A percentile compares a stretch with the other conserved stretches of the same genome.
Conservation (phyloP, 1,140 invertebrate genomes). For the Bradysia coprophila region DNA sequence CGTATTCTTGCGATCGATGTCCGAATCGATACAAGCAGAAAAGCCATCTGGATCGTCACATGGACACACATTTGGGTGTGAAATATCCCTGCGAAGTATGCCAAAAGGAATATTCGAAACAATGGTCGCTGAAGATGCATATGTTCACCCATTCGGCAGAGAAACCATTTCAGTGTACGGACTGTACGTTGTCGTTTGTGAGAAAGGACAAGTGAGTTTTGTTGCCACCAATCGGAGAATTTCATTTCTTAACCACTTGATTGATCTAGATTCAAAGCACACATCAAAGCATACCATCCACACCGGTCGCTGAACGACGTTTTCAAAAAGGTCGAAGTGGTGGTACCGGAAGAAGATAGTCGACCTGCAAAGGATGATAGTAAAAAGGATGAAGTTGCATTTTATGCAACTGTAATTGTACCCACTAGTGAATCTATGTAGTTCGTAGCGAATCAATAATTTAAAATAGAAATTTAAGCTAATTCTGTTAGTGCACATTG, state of each 20-base stretch:
- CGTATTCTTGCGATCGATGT: conserved; percentile 5
- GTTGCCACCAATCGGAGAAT: background rate
- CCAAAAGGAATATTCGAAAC: conserved; percentile 5
- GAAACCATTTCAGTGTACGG: conserved; percentile 3
- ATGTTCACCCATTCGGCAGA: background rate
- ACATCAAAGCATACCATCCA: background rate
- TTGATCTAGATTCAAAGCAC: background rate
- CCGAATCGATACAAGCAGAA: conserved; percentile 6
- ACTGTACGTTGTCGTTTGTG: conserved; percentile 1
- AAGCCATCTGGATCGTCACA: conserved; percentile 7
- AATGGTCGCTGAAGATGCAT: conserved; percentile 4
- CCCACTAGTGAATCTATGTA: no score
- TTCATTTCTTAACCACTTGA: background rate
- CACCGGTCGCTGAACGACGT: no score
- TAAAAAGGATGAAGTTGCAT: no score
- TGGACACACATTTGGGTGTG: conserved; percentile 5
- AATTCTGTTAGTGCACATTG: no score
- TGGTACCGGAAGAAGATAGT: no score
- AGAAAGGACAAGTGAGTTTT: background rate
- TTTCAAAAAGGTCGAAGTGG: no score
- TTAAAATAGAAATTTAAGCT: no score
- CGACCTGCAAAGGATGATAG: no score
- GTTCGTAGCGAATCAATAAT: no score
- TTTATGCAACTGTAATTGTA: no score
- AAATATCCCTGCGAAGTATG: conserved; percentile 4